Evolutionary conservation across 2,888 invertebrate species (phyloP), one percentile per base, ranked within the genome.

Genomic region (Rambutsinella grinnellia): DNA sequence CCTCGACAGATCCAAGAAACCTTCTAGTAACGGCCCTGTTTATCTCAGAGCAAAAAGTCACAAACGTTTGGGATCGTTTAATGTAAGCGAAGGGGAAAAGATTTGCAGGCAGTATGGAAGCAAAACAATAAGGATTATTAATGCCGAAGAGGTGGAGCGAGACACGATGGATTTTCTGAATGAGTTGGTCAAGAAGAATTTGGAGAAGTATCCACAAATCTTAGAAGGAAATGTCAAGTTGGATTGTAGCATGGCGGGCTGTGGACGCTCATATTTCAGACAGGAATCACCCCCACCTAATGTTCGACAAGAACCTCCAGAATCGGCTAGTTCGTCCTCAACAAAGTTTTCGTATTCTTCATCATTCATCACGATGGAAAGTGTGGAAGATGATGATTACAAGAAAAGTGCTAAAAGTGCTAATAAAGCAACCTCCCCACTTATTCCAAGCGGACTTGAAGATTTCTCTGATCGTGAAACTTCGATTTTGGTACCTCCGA

Each of bases 91-190:
- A 27, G 79, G 69, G 1, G 74, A 78, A 5, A 76, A 75, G 47
- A 58, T 79, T 21, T 79, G 74, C 47, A 51, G 53, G 54, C 54
- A 47, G n/a, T 81, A 68, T 57, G 79, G 77, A 15, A 46, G 53
- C 10, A 81, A 77, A 65, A 61, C 79, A 15, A 79, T 81, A 1
- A 36, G 81, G 6, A 66, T 81, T 21, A 68, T 81, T 13, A 76
- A 81, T 65, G 77, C 81, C 3, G 81, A 81, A 56, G 77, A 80
- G n/a, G 76, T 76, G 2, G 74, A 75, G 15, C 49, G 66, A 15
- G 79, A 79, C 10, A 79, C 76, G 3, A 71, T 80, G 57, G 63
- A 74, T n/a, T 79, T 78, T 71, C 56, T 79, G 5, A 74, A 75
- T 26, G 70, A 66, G 15, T 61, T 78, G 19, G 75, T 80, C 0